These are phyloP conservation scores for Psittacula derbiana DNA, from an alignment of 2,797 vertebrate genomes.

Conservation along the genomic window DNA sequence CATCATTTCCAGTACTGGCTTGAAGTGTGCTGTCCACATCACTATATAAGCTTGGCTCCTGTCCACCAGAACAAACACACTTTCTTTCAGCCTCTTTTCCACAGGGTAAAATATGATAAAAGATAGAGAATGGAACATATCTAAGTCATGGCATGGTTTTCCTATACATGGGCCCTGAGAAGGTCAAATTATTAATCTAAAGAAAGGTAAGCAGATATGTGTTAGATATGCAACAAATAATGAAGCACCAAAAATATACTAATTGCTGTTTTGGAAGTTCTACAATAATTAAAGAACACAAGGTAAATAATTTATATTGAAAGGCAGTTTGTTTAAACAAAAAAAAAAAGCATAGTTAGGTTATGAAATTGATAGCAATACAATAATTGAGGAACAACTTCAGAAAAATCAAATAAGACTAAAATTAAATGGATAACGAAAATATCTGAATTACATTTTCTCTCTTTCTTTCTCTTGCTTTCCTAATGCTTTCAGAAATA, in stretches of 20 bases:
- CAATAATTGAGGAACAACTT: not conserved
- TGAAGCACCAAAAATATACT: not conserved
- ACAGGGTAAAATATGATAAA: not conserved
- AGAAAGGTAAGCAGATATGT: not conserved
- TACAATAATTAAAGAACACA: not conserved
- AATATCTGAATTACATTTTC: not conserved
- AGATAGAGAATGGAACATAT: not conserved
- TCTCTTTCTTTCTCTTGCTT: not conserved
- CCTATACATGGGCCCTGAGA: not conserved
- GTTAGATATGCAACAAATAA: not conserved
- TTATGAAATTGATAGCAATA: not conserved
- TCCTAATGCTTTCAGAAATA: not conserved
- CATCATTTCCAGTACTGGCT: not conserved
- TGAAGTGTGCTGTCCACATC: not conserved
- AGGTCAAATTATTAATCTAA: not conserved
- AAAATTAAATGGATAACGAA: not conserved
- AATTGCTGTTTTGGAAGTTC: not conserved
- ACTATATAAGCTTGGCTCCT: not conserved
- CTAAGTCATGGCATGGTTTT: not conserved
- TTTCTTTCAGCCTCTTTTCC: not conserved
- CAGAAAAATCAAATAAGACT: not conserved
- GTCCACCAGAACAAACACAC: not conserved
- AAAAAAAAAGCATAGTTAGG: not conserved
- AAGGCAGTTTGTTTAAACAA: not conserved
- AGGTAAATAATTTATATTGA: not conserved